A percentile compares a stretch with the other conserved stretches of the same genome.
phyloP scores from a whole-genome alignment of 2,888 invertebrate species.

The Amphipoea oculea region DNA sequence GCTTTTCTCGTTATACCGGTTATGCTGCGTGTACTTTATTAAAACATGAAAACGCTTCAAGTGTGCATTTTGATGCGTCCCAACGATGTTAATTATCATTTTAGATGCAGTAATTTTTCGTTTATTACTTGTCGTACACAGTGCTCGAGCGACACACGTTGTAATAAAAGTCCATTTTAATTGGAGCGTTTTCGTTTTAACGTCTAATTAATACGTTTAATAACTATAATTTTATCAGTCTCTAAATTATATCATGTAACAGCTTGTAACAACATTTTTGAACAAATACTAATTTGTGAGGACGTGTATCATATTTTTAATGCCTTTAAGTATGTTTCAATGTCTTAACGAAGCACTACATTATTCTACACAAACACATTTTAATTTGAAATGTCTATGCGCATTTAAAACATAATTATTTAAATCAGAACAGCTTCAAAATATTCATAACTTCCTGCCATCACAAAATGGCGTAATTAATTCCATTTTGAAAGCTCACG shows the following conservation, averaged over 20 bases:
- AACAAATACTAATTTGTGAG: conserved; percentile 65
- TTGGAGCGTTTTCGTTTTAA: conserved; percentile 82
- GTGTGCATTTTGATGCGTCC: conserved; percentile 79
- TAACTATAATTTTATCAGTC: conserved; percentile 77
- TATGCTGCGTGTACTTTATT: conserved; percentile 69
- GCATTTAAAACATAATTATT: conserved; percentile 51
- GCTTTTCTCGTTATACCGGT: conserved; percentile 75
- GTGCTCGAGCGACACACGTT: conserved; percentile 65
- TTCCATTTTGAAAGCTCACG: conserved; percentile 58
- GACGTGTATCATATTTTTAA: conserved; percentile 53
- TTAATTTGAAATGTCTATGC: conserved; percentile 46
- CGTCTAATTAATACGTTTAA: conserved; percentile 80
- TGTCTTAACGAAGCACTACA: conserved; percentile 9
- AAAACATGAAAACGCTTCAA: conserved; percentile 68
- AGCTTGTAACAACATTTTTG: conserved; percentile 64
- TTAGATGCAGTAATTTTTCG: conserved; percentile 79
- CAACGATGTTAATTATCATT: conserved; percentile 81
- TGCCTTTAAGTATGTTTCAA: conserved; percentile 32
- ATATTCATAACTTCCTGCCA: conserved; percentile 55
- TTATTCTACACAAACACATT: background rate
- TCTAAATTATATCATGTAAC: conserved; percentile 62
- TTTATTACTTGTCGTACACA: conserved; percentile 82
- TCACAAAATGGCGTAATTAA: conserved; percentile 53
- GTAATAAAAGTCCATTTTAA: conserved; percentile 85
- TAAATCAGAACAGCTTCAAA: conserved; percentile 26